phyloP scores from a whole-genome alignment of 1,140 invertebrate species.

The Zaprionus ornatus region DNA sequence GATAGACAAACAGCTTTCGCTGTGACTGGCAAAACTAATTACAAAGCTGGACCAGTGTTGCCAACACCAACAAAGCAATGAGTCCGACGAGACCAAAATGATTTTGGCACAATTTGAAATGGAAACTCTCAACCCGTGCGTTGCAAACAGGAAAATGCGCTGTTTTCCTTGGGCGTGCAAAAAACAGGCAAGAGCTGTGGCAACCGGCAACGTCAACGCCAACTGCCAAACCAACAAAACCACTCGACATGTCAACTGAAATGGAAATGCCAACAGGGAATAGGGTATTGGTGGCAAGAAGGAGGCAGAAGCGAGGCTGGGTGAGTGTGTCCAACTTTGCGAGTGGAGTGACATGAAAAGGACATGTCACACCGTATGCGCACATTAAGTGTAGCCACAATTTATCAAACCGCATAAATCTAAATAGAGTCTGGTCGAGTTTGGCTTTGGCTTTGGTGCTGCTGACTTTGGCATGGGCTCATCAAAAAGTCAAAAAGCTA shows the following conservation, averaged over 20 bases:
- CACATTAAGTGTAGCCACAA: constrained; percentile 82
- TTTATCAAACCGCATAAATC: constrained; percentile 81
- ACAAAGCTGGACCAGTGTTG: constrained; percentile 46
- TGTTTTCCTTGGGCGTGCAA: constrained; percentile 77
- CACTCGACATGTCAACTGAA: constrained; percentile 80
- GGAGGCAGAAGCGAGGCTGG: constrained; percentile 1
- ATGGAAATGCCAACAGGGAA: constrained; percentile 49
- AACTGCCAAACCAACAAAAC: constrained; percentile 66
- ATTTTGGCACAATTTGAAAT: constrained; percentile 33
- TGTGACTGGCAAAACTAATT: constrained; percentile 66
- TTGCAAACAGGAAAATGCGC: constrained; percentile 39
- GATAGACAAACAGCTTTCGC: not conserved
- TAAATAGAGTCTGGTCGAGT: constrained; percentile 72
- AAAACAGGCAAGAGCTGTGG: constrained; percentile 23
- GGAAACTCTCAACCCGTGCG: constrained; percentile 27
- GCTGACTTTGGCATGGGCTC: constrained; percentile 37
- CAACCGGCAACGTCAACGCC: constrained; percentile 19
- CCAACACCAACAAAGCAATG: constrained; percentile 60
- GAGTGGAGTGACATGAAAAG: constrained; percentile 74
- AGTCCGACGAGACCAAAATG: constrained; percentile 48
- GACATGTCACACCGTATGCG: constrained; percentile 81
- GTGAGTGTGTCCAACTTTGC: constrained; percentile 49
- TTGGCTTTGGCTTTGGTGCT: not conserved
- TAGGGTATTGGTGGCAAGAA: not conserved
- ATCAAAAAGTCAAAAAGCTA: constrained; percentile 82